These are phyloP conservation scores for Mylabris sibirica DNA, from an alignment of 2,888 invertebrate genomes.

Conservation along the genomic window DNA sequence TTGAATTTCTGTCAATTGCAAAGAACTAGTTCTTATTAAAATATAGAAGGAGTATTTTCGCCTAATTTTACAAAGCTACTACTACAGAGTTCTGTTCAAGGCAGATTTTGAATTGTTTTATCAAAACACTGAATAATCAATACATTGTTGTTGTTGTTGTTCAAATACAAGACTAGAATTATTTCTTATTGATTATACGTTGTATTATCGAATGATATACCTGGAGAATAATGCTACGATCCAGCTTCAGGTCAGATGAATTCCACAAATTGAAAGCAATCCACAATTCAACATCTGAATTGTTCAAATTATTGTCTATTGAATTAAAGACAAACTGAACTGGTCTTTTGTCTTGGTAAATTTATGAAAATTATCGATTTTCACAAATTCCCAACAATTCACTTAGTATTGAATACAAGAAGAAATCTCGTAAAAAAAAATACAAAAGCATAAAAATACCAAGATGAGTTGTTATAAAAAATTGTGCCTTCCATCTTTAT, in stretches of 20 bases:
- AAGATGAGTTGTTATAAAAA: constrained; percentile 11
- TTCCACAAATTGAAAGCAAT: constrained; percentile 12
- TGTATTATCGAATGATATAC: not conserved
- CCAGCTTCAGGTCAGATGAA: constrained; percentile 6
- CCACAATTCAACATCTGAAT: constrained; percentile 8
- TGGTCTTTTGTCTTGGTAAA: not conserved
- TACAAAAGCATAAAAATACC: not conserved
- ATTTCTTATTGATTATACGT: constrained; percentile 1
- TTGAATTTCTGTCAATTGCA: constrained; percentile 12
- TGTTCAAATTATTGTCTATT: constrained; percentile 16
- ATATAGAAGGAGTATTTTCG: not conserved
- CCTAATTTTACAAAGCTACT: not conserved
- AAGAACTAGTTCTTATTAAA: not conserved
- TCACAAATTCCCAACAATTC: not conserved
- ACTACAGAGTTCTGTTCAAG: not conserved
- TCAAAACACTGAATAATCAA: not conserved
- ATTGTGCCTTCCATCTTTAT: constrained; percentile 14
- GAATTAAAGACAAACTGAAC: constrained; percentile 2
- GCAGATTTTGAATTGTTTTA: not conserved
- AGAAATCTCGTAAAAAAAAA: not conserved
- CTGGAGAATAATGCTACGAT: not conserved
- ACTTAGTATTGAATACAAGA: not conserved
- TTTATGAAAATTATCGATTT: not conserved
- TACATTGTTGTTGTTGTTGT: not conserved
- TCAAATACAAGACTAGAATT: not conserved